A percentile compares a stretch with the other conserved stretches of the same genome.
Conservation (phyloP, 2,888 invertebrate species). For the Heliconius hortense region DNA sequence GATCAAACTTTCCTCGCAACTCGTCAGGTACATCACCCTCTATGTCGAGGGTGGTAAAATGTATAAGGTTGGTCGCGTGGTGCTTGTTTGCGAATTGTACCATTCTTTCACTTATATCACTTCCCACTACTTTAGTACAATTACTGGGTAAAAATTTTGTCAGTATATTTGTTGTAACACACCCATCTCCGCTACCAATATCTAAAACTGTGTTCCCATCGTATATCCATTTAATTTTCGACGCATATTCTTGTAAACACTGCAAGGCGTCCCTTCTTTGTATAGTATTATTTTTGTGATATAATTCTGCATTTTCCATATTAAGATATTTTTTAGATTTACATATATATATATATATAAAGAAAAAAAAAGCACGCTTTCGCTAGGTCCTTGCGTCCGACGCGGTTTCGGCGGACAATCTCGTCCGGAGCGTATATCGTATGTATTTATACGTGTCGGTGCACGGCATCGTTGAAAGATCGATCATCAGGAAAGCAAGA, state of each 20-base stretch:
- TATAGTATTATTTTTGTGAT: slow-evolving; percentile 85
- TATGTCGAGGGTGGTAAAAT: no score
- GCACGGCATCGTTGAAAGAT: no score
- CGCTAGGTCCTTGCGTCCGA: slow-evolving; percentile 53
- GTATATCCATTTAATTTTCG: no score
- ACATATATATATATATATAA: slow-evolving; percentile 32
- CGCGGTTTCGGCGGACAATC: slow-evolving; percentile 67
- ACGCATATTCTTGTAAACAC: slow-evolving; percentile 51
- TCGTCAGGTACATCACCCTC: slow-evolving; percentile 63
- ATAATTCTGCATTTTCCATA: slow-evolving; percentile 86
- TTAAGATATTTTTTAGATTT: slow-evolving; percentile 41
- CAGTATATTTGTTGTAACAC: no score
- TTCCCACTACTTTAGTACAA: no score
- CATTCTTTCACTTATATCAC: no score
- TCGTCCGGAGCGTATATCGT: slow-evolving; percentile 56
- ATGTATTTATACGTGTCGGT: slow-evolving; percentile 69
- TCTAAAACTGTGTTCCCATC: no score
- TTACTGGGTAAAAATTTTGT: no score
- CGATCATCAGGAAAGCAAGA: no score
- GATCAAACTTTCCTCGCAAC: slow-evolving; percentile 81
- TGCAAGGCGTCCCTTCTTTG: slow-evolving; percentile 83
- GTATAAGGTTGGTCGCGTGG: no score
- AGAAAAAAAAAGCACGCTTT: slow-evolving; percentile 53
- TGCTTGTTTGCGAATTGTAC: no score
- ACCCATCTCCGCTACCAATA: no score